Conservation (phyloP, 2,888 invertebrate genomes). For the Encarsia formosa region DNA sequence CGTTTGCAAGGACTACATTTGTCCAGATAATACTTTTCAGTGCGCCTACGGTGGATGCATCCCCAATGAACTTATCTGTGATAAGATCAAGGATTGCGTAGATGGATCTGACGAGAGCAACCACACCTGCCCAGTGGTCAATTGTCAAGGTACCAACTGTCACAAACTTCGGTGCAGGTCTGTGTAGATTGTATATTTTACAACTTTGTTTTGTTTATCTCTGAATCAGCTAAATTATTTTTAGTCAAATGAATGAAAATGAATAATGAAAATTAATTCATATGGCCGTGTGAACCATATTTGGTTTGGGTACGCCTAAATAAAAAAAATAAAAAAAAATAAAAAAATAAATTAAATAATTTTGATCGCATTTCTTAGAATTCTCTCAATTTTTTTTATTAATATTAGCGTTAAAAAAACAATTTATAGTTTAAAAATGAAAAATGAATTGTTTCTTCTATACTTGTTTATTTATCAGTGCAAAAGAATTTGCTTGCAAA, state of each 20-base stretch:
- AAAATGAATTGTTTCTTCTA: too few species aligned
- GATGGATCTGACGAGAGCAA: conserved; percentile 38
- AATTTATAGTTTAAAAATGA: background rate
- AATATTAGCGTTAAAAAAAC: too few species aligned
- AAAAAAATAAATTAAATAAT: too few species aligned
- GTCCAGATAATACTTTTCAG: conserved; percentile 33
- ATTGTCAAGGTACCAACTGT: conserved; percentile 33
- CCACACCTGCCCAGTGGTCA: conserved; percentile 28
- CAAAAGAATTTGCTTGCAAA: conserved; percentile 35
- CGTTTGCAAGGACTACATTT: conserved; percentile 35
- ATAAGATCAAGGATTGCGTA: conserved; percentile 37
- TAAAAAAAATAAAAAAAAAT: too few species aligned
- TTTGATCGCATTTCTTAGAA: too few species aligned
- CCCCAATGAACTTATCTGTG: conserved; percentile 37
- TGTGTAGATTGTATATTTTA: background rate
- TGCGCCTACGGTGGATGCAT: conserved; percentile 39
- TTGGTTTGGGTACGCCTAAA: too few species aligned
- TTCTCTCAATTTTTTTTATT: too few species aligned
- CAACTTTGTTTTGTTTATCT: too few species aligned
- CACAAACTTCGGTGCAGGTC: conserved; percentile 33
- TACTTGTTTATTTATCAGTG: conserved; percentile 10
- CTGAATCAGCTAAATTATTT: too few species aligned
- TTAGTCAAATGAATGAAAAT: too few species aligned
- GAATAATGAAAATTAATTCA: too few species aligned
- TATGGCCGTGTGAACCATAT: too few species aligned